These are phyloP conservation scores for Odocoileus hemionus DNA, from an alignment of 2,113 vertebrate genomes.

Conservation along the genomic window DNA sequence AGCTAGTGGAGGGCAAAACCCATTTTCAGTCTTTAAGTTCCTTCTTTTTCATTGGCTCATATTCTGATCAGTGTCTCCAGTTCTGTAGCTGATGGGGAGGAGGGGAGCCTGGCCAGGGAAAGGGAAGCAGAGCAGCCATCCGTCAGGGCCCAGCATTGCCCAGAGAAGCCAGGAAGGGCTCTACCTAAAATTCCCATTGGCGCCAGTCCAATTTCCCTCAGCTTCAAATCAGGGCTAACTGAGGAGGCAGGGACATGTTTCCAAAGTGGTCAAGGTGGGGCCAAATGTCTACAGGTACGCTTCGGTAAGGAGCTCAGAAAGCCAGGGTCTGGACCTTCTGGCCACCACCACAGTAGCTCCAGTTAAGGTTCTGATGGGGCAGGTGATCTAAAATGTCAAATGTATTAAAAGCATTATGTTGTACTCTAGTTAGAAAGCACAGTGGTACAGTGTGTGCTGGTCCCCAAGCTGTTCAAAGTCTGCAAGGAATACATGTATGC, in stretches of 20 bases:
- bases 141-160: neutral
- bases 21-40: neutral
- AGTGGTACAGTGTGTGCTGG: neutral
- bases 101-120: neutral
- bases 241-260: neutral
- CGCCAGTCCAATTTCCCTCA: neutral
- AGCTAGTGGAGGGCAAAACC: neutral
- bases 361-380: neutral
- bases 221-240: neutral
- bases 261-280: neutral
- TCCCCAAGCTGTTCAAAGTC: neutral
- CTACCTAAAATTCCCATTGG: neutral
- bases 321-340: neutral
- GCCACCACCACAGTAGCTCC: neutral
- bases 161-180: neutral
- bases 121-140: slow-evolving; percentile 26
- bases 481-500: neutral
- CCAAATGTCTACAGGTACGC: neutral
- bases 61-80: neutral
- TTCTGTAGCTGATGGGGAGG: neutral
- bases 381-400: neutral
- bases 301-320: neutral
- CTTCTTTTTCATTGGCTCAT: slow-evolving; percentile 9
- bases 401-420: neutral
- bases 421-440: neutral